Evolutionary conservation across 2,113 vertebrate species (phyloP), one percentile per base, ranked within the genome.

Genomic region (Neolamprologus hecqui): DNA sequence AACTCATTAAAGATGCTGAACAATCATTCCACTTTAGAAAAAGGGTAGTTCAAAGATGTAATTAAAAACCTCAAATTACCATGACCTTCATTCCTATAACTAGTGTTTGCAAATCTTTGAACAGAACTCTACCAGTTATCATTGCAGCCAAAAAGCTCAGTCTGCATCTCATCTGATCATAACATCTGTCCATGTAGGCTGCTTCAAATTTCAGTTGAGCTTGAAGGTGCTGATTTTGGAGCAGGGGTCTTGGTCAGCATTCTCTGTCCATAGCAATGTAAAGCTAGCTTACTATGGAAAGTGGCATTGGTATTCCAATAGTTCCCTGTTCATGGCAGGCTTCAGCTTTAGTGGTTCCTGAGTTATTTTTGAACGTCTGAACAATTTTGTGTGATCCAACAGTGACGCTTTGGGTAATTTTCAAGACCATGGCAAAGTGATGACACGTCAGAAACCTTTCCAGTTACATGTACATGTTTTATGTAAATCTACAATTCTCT

Each of bases 151-250:
- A 45, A 73, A 45, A 26, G 37, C 37, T 70, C 37, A 26, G 0
- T 42, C 11, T 23, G 5, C 37, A 42, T 70, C n/a, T 42, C 37
- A 70, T 70, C 65, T 70, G 5, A 70, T 70, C 65, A 45, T 45
- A 73, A 26, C 21, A 1, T 26, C 21, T 45, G 21, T 73, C 21
- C 21, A 45, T 26, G 65, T 1, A 42, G 65, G 37, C 37, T 45
- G 65, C 65, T 73, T 42, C 65, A 73, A 45, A 73, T 26, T 45
- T 73, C 21, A 73, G 65, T 26, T 73, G 37, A 70, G n/a, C 37
- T 1, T 70, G n/a, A 70, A 70, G 35, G 65, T 42, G 37, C 21
- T 42, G 21, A 73, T 45, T 73, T 45, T 73, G 21, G 37, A 45
- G 13, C 13, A 26, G 65, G 8, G 33, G 0, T 65, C 60, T 37